These are phyloP conservation scores for Rotaria macrura DNA, from an alignment of 2,888 invertebrate genomes.

Conservation along the genomic window DNA sequence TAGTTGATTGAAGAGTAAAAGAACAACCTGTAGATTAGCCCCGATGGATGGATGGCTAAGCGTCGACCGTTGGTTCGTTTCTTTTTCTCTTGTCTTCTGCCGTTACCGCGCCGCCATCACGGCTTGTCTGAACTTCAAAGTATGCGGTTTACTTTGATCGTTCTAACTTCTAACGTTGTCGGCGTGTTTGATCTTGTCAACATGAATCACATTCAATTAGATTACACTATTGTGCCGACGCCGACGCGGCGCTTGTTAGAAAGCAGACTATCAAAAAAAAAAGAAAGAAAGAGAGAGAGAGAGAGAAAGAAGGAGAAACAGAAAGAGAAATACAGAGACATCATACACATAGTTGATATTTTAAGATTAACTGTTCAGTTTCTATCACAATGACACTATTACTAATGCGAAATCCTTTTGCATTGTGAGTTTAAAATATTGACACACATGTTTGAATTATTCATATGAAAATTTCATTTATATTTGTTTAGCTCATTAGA, in stretches of 20 bases:
- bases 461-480: too few species aligned
- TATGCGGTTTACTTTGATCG: background rate
- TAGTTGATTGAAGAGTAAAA: background rate
- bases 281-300: background rate
- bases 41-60: background rate
- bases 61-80: background rate
- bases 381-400: background rate
- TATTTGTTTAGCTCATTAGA: background rate
- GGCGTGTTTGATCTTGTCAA: background rate
- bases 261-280: conserved; percentile 19
- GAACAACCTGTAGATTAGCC: background rate
- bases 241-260: conserved; percentile 13
- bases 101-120: background rate
- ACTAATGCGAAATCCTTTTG: background rate
- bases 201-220: conserved; percentile 18
- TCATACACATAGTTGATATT: background rate
- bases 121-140: conserved; percentile 2
- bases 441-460: too few species aligned
- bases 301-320: background rate
- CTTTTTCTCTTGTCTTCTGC: background rate
- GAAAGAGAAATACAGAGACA: background rate
- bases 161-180: background rate
- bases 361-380: background rate
- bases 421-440: background rate
- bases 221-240: conserved; percentile 5